Percentiles rank a stretch among this genome's conserved stretches.
phyloP scores from a whole-genome alignment of 1,140 invertebrate genomes.

The Gonatopus flavifemur region DNA sequence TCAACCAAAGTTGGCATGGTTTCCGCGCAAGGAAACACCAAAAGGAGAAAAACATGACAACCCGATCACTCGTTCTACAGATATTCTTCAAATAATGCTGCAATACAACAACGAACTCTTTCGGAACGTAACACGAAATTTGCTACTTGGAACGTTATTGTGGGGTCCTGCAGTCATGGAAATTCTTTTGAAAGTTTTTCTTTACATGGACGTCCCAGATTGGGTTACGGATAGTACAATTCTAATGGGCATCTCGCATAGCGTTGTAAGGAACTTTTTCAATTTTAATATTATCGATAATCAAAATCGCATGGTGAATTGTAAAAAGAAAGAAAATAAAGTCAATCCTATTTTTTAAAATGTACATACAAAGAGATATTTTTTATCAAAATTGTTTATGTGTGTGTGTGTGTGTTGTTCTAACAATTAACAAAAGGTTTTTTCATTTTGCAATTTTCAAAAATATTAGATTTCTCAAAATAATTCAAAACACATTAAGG shows the following conservation, averaged over 20 bases:
- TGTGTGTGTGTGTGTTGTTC: no score
- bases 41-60: no score
- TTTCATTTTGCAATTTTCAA: background rate
- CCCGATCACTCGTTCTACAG: no score
- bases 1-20: no score
- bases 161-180: conserved; percentile 39
- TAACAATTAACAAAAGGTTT: background rate
- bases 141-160: conserved; percentile 25
- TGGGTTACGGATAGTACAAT: conserved; percentile 32
- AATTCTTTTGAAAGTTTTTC: conserved; percentile 29
- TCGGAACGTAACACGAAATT: no score
- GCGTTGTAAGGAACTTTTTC: conserved; percentile 30
- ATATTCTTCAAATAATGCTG: no score
- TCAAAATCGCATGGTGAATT: conserved; percentile 12
- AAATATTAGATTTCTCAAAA: no score
- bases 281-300: conserved; percentile 33
- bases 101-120: no score
- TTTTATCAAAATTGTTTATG: background rate
- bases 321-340: conserved; percentile 25
- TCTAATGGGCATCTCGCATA: conserved; percentile 21
- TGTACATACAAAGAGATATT: background rate
- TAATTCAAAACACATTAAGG: no score
- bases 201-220: conserved; percentile 16
- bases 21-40: no score
- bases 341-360: conserved; percentile 26